Evolutionary conservation across 1,140 invertebrate genomes (phyloP), one percentile per base, ranked within the genome.

Genomic region (Drosophila kohkoa): DNA sequence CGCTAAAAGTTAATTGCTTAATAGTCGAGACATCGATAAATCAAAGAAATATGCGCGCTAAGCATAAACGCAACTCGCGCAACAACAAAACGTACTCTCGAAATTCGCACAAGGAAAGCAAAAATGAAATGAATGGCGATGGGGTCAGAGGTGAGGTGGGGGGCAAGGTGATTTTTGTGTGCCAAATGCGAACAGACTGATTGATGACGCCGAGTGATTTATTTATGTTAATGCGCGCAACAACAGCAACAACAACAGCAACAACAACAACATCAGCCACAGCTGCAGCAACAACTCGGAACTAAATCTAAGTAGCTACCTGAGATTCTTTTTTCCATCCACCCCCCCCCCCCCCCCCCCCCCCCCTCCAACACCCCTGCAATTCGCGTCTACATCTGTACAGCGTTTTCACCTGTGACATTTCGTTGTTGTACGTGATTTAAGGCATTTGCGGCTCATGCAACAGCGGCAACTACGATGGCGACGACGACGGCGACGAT

Each of bases 11-110:
- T 86, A 86, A 86, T 86, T 86, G 82, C 82, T 86, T 87, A 86
- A 86, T 86, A 86, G 82, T 87, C 82, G 82, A 87, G 82, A 87
- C 82, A 87, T 86, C 82, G 77, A 86, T 86, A 86, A 86, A 86
- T 86, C 82, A 86, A 87, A 75, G 51, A 81, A 86, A 85, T 87
- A 86, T 87, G 71, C 82, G 82, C 82, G 75, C 79, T 25, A 86
- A 85, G 82, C 82, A 85, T 75, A 85, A 81, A 85, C 75, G 65
- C 58, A 81, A 73, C 66, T 62, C 52, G n/a, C 67, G 77, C 20
- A 20, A 77, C 77, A 77, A 85, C 72, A 77, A 78, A 86, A 52
- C 65, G 65, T 32, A 32, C 30, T 32, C 30, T 32, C 30, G 30
- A 32, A 32, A 32, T 7, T 32, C 30, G 30, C 48, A 70, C 55